Percentiles rank a stretch among this genome's conserved stretches.
Evolutionary conservation across 2,113 vertebrate genomes (phyloP).

Genomic region (Lynx canadensis): DNA sequence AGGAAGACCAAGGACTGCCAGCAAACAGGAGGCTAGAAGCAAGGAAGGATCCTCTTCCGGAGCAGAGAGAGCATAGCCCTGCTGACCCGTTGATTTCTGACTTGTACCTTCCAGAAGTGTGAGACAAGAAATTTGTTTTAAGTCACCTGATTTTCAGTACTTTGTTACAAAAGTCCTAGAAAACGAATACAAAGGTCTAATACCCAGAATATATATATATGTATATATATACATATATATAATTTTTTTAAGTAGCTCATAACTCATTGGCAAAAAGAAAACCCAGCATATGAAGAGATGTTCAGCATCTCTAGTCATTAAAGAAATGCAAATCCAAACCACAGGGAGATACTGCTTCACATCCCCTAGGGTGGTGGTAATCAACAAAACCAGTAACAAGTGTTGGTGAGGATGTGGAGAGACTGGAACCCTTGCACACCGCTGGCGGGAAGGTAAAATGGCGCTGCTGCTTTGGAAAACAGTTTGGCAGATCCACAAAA

Average conservation of each 20-base stretch:
- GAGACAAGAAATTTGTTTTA: background rate
- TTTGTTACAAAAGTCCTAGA: background rate
- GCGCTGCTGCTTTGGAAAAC: background rate
- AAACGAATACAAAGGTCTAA: background rate
- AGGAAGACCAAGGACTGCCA: background rate
- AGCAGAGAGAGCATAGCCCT: background rate
- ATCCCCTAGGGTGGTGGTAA: background rate
- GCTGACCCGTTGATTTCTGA: background rate
- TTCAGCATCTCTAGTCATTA: background rate
- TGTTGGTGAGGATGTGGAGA: background rate
- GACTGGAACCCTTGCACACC: background rate
- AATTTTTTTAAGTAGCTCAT: background rate
- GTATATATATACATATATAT: accelerated
- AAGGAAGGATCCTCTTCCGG: background rate
- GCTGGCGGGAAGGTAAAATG: background rate
- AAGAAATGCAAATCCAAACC: background rate
- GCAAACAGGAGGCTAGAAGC: background rate
- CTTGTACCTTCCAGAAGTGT: background rate
- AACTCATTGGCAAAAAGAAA: conserved; percentile 2
- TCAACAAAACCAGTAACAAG: background rate
- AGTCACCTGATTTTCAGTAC: background rate
- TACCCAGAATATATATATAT: background rate
- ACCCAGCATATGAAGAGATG: background rate
- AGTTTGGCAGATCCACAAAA: background rate
- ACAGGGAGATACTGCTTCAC: background rate